Evolutionary conservation across 2,113 vertebrate species (phyloP), one percentile per base, ranked within the genome.

Genomic region (Plectropomus leopardus): DNA sequence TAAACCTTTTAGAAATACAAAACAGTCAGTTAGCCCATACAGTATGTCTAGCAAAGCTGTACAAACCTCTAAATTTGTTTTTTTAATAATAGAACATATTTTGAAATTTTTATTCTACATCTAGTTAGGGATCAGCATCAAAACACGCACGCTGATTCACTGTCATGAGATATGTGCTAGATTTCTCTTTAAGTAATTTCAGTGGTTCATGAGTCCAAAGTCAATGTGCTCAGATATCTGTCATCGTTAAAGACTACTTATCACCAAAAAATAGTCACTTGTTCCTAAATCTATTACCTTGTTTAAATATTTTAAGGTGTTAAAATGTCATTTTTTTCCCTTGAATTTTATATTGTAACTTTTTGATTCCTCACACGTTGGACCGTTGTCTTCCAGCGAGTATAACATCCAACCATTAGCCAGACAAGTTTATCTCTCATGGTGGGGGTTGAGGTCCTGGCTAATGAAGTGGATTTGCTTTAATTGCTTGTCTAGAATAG

Each of bases 391-490:
- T 78, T 30, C 44, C 58, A 72, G 66, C 76, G 86, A 83, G 87
- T 89, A 81, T 58, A 87, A 40, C 54, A 65, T 76, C 68, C 57
- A 48, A 68, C 75, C 71, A 91, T 78, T 75, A 89, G 71, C 74
- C 86, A 85, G 67, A 81, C 84, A 53, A 68, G 68, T 75, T 83
- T 78, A 75, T 86, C 89, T 89, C 76, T 54, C 58, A 19, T 72
- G 79, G 71, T 76, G 84, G 70, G 67, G 83, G 88, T 61, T 83
- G 84, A 88, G 68, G 84, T 87, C 80, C 74, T 28, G 42, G 80
- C 86, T 94, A 94, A 94, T 94, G 93, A 93, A 91, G 80, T 86
- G 89, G 80, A 88, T 87, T 91, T 89, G 85, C 84, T 84, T 89
- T 94, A 91, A 91, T 94, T 88, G 91, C 87, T 88, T 80, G 85